Percentiles rank a stretch among this genome's conserved stretches.
phyloP scores from a whole-genome alignment of 2,888 invertebrate genomes.

The Noctuana brunneofusca region DNA sequence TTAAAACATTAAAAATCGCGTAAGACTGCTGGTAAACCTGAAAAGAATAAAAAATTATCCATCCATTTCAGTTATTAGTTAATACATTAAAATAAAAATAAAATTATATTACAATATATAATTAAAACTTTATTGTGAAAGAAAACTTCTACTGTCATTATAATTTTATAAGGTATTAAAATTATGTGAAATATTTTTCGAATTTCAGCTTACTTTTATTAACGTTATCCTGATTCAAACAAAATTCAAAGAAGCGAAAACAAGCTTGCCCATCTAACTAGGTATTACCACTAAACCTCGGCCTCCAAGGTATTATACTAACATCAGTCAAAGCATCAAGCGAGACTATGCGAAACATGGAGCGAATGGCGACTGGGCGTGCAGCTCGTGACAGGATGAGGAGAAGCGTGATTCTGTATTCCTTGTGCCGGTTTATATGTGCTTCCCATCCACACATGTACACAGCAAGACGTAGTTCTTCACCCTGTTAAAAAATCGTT shows the following conservation, averaged over 20 bases:
- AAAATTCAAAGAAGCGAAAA: too few species aligned
- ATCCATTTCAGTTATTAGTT: too few species aligned
- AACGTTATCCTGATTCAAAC: too few species aligned
- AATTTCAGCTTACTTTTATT: too few species aligned
- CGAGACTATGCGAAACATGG: slow-evolving; percentile 20
- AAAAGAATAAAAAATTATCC: background rate
- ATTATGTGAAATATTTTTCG: too few species aligned
- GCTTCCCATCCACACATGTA: slow-evolving; percentile 28
- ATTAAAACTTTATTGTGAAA: too few species aligned
- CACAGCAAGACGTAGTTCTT: slow-evolving; percentile 14
- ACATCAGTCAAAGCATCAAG: slow-evolving; percentile 24
- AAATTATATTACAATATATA: too few species aligned
- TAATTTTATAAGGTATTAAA: too few species aligned
- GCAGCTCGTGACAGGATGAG: slow-evolving; percentile 13
- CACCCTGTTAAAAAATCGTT: slow-evolving; percentile 11
- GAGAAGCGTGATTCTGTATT: background rate
- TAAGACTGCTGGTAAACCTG: slow-evolving; percentile 21
- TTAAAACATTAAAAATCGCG: slow-evolving; percentile 15
- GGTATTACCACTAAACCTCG: too few species aligned
- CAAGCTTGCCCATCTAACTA: too few species aligned
- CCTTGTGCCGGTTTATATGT: slow-evolving; percentile 1
- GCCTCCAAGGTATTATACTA: background rate
- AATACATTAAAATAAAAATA: too few species aligned
- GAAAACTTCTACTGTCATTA: too few species aligned
- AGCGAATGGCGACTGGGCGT: slow-evolving; percentile 7